Evolutionary conservation across 2,888 invertebrate genomes (phyloP), one percentile per base, ranked within the genome.

Genomic region (Nowickia ferox): DNA sequence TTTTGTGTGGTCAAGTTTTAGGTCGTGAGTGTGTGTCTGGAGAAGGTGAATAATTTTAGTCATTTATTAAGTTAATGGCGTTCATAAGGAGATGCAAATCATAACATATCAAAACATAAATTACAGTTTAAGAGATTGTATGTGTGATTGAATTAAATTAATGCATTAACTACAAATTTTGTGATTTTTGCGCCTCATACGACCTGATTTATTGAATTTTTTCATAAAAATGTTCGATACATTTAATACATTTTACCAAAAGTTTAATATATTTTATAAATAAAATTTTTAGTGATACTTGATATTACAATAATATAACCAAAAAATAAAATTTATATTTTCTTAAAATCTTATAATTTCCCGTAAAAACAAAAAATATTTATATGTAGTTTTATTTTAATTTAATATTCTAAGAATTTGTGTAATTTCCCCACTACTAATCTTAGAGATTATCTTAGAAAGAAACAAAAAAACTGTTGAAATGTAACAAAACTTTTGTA

Each of bases 1-100:
- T 15, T 59, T 42, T 83, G 77, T 83, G 83, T 77, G 83, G 77
- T 72, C 83, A 77, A 42, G 6, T 38, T 46, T 55, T 44, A 10
- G 4, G 10, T 11, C 0, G 9, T 42, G 30, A 13, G 38, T 38
- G 19, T 0, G 15, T 38, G 48, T 10, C 19, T 19, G n/a, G 30
- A 17, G 30, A 59, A 79, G 11, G 0, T 55, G 8, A 55, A 53
- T 11, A n/a, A 61, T 51, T 51, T 51, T 22, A 42, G 17, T n/a
- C 13, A 17, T 59, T 51, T 51, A 40, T 9, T 15, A 40, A 61
- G 17, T 15, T 19, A 69, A n/a, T 42, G 53, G 8, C 40, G 42
- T 30, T 57, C 13, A 13, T 57, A 4, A 30, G 4, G 30, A 30
- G 30, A 30, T 30, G 4, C 2, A 46, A 22, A 46, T 22, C n/a